Evolutionary conservation across 2,113 vertebrate species (phyloP).

Genomic region (Hiodon tergisus): DNA sequence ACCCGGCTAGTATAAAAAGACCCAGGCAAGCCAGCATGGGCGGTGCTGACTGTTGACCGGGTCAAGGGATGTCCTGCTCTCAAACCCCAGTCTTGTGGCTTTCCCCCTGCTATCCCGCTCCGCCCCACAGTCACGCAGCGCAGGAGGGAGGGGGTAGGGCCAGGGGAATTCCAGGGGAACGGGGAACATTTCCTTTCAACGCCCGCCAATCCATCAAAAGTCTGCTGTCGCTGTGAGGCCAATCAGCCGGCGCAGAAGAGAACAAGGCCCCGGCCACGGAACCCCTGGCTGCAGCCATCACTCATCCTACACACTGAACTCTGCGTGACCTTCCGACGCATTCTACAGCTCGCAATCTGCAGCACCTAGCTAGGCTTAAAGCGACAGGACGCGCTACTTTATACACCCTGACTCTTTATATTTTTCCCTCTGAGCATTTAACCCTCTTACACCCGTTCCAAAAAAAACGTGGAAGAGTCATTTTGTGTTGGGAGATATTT

Average conservation of each 20-base stretch:
- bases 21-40: slow-evolving; percentile 45
- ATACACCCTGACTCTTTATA: neutral
- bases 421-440: neutral
- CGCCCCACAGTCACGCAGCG: slow-evolving; percentile 7
- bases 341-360: slow-evolving; percentile 65
- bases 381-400: slow-evolving; percentile 30
- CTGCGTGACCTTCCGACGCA: slow-evolving; percentile 78
- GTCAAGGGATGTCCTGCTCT: slow-evolving; percentile 57
- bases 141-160: slow-evolving; percentile 54
- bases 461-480: neutral
- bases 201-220: slow-evolving; percentile 93
- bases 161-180: slow-evolving; percentile 57
- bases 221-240: slow-evolving; percentile 84
- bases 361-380: slow-evolving; percentile 60
- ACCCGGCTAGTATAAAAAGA: slow-evolving; percentile 59
- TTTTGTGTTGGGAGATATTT: neutral
- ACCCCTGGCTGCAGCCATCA: slow-evolving; percentile 78
- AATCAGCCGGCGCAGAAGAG: slow-evolving; percentile 75
- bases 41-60: slow-evolving; percentile 64
- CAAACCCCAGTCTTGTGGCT: slow-evolving; percentile 55
- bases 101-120: slow-evolving; percentile 39
- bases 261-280: slow-evolving; percentile 78
- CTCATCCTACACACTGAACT: slow-evolving; percentile 89
- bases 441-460: neutral
- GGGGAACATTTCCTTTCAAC: slow-evolving; percentile 83